Conservation (phyloP, 1,140 invertebrate genomes). For the Cotesia chilonis region DNA sequence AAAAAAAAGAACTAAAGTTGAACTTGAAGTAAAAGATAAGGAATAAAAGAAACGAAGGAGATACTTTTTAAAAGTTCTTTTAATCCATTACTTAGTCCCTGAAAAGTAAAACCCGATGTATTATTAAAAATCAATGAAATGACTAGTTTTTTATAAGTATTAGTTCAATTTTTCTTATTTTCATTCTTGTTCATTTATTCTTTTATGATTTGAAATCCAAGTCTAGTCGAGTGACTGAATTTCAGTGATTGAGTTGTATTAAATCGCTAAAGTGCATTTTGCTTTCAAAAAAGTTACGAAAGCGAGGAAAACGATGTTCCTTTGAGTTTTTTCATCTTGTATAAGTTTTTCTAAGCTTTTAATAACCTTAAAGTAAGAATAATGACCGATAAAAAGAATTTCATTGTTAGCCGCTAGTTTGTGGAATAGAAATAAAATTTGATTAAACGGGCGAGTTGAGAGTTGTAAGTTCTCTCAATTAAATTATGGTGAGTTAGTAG, state of each 20-base stretch:
- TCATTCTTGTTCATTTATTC: slow-evolving; percentile 8
- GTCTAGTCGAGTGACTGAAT: too few species aligned
- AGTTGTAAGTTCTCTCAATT: slow-evolving; percentile 23
- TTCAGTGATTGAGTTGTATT: background rate
- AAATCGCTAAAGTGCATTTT: background rate
- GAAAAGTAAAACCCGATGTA: background rate
- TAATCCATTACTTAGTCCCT: background rate
- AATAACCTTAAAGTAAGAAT: too few species aligned
- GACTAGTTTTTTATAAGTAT: background rate
- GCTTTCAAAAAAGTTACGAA: background rate
- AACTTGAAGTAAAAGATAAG: too few species aligned
- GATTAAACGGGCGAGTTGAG: slow-evolving; percentile 7
- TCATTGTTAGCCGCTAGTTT: background rate
- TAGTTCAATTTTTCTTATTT: slow-evolving; percentile 9
- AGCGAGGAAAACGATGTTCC: background rate
- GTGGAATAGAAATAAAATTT: background rate
- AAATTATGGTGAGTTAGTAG: slow-evolving; percentile 26
- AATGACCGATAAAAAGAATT: background rate
- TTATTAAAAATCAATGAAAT: slow-evolving; percentile 28
- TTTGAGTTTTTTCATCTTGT: background rate
- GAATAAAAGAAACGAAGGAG: too few species aligned
- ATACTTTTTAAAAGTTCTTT: too few species aligned
- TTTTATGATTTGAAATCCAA: background rate
- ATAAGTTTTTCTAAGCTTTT: background rate
- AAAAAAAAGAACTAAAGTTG: too few species aligned